Conservation (phyloP, 1,140 invertebrate species). For the Lepidotrigona ventralis region DNA sequence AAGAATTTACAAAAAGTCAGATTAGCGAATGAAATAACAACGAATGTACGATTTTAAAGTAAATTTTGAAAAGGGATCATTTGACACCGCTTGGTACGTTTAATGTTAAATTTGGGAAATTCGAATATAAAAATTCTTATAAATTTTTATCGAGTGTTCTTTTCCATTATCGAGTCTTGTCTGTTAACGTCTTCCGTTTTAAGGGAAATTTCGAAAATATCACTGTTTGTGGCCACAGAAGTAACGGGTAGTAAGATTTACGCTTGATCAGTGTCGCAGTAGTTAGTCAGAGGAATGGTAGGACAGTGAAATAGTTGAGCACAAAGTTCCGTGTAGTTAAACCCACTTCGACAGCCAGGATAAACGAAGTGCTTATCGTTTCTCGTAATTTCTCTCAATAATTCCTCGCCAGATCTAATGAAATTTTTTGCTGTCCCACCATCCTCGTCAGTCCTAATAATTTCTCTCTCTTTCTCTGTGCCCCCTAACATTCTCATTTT, state of each 20-base stretch:
- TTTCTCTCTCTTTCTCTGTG: neutral
- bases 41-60: too few species aligned
- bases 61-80: too few species aligned
- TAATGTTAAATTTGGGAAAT: neutral
- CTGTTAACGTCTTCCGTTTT: too few species aligned
- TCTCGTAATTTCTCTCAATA: constrained; percentile 28
- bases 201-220: too few species aligned
- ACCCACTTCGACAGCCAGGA: constrained; percentile 24
- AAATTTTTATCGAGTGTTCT: too few species aligned
- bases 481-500: neutral
- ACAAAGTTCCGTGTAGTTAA: constrained; percentile 6
- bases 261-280: neutral
- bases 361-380: constrained; percentile 40
- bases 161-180: too few species aligned
- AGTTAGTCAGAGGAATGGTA: constrained; percentile 1
- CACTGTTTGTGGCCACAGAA: neutral
- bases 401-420: constrained; percentile 31
- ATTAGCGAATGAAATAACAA: too few species aligned
- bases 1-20: too few species aligned
- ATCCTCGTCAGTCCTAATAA: constrained; percentile 34
- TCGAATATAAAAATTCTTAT: neutral
- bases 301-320: neutral
- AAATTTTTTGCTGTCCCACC: constrained; percentile 28
- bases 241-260: neutral
- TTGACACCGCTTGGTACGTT: too few species aligned